Evolutionary conservation across 2,113 vertebrate genomes (phyloP).

Genomic region (Xenopus borealis): DNA sequence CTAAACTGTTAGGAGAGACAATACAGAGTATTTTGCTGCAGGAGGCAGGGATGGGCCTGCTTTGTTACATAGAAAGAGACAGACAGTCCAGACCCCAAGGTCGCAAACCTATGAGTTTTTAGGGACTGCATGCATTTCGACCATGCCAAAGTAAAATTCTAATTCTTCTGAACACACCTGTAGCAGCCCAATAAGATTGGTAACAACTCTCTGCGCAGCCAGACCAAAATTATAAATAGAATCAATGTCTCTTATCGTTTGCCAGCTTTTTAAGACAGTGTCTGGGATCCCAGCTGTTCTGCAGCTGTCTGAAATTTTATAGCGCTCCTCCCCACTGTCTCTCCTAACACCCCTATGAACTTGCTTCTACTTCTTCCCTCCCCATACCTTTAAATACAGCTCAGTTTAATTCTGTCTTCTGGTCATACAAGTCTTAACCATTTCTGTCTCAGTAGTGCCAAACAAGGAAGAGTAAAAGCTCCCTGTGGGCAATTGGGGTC

Average conservation of each 20-base stretch:
- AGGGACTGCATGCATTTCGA: background rate
- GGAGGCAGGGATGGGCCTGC: background rate
- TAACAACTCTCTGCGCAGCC: background rate
- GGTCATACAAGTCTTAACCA: background rate
- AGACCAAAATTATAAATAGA: slow-evolving; percentile 34
- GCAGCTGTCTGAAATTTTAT: slow-evolving; percentile 25
- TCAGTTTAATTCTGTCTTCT: background rate
- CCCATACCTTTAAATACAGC: background rate
- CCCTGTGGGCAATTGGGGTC: no score
- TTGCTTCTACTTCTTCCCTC: background rate
- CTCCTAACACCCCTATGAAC: background rate
- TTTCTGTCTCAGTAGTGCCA: background rate
- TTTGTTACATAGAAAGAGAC: no score
- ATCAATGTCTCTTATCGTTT: slow-evolving; percentile 25
- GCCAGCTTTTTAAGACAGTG: slow-evolving; percentile 35
- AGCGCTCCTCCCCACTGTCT: background rate
- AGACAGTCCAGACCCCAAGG: no score
- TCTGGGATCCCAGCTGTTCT: slow-evolving; percentile 37
- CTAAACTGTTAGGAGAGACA: background rate
- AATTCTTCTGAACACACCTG: background rate
- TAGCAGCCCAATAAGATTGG: background rate
- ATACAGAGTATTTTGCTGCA: background rate
- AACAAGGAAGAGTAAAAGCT: no score
- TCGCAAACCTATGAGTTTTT: no score
- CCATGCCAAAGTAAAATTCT: background rate